Evolutionary conservation across 2,113 vertebrate species (phyloP).

Genomic region (Euleptes europaea): DNA sequence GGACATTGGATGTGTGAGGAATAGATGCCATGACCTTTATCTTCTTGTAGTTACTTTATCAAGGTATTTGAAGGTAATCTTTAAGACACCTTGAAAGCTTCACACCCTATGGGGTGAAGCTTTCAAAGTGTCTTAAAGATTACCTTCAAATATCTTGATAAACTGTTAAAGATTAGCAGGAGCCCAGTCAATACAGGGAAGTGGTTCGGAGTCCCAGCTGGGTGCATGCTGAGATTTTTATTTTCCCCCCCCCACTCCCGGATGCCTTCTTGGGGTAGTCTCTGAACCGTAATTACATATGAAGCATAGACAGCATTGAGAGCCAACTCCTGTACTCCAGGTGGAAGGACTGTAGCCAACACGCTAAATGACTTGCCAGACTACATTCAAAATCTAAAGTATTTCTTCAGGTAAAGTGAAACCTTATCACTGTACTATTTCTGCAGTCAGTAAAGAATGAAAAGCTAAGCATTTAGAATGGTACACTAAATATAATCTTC

Average conservation of each 20-base stretch:
- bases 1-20: not conserved
- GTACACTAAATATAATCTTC: not conserved
- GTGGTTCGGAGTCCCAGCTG: too few relatives aligned
- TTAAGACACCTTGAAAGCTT: not conserved
- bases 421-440: not conserved
- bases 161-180: not conserved
- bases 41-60: not conserved
- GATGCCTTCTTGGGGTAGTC: not conserved
- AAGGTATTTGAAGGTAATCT: not conserved
- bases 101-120: not conserved
- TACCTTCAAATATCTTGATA: not conserved
- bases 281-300: not conserved
- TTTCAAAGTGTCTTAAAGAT: not conserved
- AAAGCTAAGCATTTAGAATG: not conserved
- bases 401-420: constrained; percentile 3
- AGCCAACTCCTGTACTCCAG: not conserved
- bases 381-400: not conserved
- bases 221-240: not conserved
- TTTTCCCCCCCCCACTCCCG: too few relatives aligned
- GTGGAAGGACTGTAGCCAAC: not conserved
- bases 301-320: not conserved
- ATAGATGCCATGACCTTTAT: not conserved
- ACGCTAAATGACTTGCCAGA: not conserved
- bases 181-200: not conserved
- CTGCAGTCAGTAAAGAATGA: not conserved